Evolutionary conservation across 2,888 invertebrate species (phyloP), one percentile per base, ranked within the genome.

Genomic region (Sthenelais limicola): DNA sequence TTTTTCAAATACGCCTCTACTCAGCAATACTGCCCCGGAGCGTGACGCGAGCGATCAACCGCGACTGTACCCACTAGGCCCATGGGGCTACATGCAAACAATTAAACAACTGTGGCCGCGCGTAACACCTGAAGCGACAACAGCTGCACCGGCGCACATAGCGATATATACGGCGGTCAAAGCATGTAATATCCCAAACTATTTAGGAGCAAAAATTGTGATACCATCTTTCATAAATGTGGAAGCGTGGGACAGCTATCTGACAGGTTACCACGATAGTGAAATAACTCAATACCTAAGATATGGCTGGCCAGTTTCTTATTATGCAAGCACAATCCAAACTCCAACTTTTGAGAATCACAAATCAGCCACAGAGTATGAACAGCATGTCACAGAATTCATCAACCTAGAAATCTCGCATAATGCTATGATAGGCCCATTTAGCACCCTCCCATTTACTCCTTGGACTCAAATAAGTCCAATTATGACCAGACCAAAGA

Each of bases 241-340:
- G 1, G 3, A 15, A 2, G 24, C 5, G 3, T 52, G 52, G 52
- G 24, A 52, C 3, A 3, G 4, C 28, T 26, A 2, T 3, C 26
- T 52, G 3, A n/a, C 3, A 15, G 52, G 15, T 15, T 52, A 52
- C n/a, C n/a, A n/a, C 15, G 52, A 52, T 24, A 2, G 24, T 2
- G 21, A 52, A 3, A 3, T 52, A 7, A 3, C 2, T 3, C 1
- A n/a, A 3, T 52, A 24, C 26, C 52, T 52, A 4, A 3, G 24
- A 52, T 52, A 52, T 30, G 52, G 52, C 12, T 52, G 52, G 52
- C 52, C 52, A 52, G 52, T 52, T 12, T 26, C n/a, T 15, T 52
- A 52, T 24, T 21, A 7, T 15, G n/a, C 52, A 3, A 12, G 3
- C 3, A n/a, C 52, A 26, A 26, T 30, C 15, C 52, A 26, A 21